Evolutionary conservation across 2,797 vertebrate genomes (phyloP), one percentile per base, ranked within the genome.

Genomic region (Cygnus olor): DNA sequence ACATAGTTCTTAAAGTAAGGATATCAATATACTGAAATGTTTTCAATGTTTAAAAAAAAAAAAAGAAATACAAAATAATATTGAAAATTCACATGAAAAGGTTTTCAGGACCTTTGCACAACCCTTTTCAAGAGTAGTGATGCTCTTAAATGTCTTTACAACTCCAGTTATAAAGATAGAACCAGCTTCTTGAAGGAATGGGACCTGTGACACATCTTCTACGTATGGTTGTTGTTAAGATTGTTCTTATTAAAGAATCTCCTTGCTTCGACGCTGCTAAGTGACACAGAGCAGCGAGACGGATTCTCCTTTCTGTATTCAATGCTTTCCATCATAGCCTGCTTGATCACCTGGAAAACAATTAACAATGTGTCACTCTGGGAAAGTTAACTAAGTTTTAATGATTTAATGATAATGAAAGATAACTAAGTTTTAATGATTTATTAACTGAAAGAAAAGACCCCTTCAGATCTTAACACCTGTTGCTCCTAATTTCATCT

Each of bases 251-350:
- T 99, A 78, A 98, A 97, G 96, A 98, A 98, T 95, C 96, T 99
- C 94, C 98, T 98, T 80, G 98, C 99, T 28, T 99, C 99, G 30
- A 99, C 96, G 3, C 98, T 98, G 72, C 98, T 99, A 60, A 99
- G 99, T 3, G 98, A 98, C 69, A 97, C 97, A 0, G 98, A 98
- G 89, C 96, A 98, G 82, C 98, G 97, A 5, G 98, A 98, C 0
- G 99, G 99, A 47, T 98, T 98, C 95, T 99, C 98, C 91, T 98
- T 99, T 93, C 98, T 97, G 85, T 98, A 98, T 61, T 98, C 96
- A 19, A 99, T 99, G 97, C 99, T 98, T 9, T 99, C 99, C 74
- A 98, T 95, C 78, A 99, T 98, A 38, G 99, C 99, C 24, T 99
- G 98, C 96, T 99, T 99, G 81, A 99, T 99, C 92, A 98, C 98